Percentiles rank a stretch among this genome's conserved stretches.
Conservation (phyloP, 1,140 invertebrate genomes). For the Habropoda laboriosa region DNA sequence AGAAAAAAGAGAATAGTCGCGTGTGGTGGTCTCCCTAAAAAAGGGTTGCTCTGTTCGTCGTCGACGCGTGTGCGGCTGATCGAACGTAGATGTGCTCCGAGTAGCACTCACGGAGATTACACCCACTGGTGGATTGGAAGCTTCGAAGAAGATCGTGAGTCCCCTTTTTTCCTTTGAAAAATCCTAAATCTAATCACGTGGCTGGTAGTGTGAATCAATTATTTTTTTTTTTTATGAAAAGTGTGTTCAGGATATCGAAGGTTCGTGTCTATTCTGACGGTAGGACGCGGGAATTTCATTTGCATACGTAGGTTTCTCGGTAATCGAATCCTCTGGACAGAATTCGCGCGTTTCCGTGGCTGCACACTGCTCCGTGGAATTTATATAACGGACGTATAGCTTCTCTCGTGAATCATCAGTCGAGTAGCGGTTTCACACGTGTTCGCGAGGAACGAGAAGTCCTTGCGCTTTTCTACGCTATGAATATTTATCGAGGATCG, state of each 20-base stretch:
- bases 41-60: no score
- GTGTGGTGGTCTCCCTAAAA: no score
- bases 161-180: background rate
- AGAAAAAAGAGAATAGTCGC: no score
- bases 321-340: background rate
- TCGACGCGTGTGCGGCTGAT: background rate
- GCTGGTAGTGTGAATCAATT: no score
- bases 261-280: no score
- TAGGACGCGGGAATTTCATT: no score
- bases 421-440: constrained; percentile 42
- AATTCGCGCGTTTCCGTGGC: constrained; percentile 7
- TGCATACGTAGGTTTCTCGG: constrained; percentile 1
- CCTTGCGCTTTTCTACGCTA: constrained; percentile 31
- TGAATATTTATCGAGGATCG: constrained; percentile 42
- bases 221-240: no score
- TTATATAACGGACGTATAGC: constrained; percentile 41
- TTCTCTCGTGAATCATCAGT: constrained; percentile 36
- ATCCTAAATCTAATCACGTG: no score
- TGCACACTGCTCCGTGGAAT: background rate
- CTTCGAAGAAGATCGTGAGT: constrained; percentile 31
- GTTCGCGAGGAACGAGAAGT: constrained; percentile 21
- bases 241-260: no score
- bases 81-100: constrained; percentile 3
- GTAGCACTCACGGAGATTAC: background rate
- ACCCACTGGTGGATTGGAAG: background rate